Percentiles rank a stretch among this genome's conserved stretches.
phyloP scores from a whole-genome alignment of 2,113 vertebrate genomes.

The Neolamprologus longior region DNA sequence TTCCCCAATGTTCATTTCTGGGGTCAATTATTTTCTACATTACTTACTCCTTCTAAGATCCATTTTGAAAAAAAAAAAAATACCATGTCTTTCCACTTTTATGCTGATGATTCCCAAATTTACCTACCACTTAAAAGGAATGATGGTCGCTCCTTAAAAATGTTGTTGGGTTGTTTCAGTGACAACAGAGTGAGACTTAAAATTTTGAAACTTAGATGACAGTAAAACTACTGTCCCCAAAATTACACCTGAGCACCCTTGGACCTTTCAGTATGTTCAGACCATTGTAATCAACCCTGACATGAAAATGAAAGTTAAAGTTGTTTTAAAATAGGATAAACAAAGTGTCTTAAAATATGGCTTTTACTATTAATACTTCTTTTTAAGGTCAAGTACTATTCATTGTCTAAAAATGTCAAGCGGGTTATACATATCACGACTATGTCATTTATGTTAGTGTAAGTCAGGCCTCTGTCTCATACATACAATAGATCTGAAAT shows the following conservation, averaged over 20 bases:
- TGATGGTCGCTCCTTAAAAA: background rate
- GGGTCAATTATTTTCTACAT: background rate
- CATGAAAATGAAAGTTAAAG: background rate
- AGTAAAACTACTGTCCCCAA: background rate
- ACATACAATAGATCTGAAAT: background rate
- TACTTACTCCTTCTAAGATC: background rate
- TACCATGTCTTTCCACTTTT: background rate
- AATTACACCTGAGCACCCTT: background rate
- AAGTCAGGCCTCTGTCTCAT: background rate
- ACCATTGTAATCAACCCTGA: background rate
- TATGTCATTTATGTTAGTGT: background rate
- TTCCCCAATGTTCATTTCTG: background rate
- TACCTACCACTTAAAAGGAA: background rate
- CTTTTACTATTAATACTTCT: background rate
- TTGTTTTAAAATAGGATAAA: background rate
- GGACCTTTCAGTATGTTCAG: background rate
- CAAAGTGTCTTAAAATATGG: background rate
- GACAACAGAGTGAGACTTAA: background rate
- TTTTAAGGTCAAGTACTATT: background rate
- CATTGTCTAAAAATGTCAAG: background rate
- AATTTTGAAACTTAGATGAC: background rate
- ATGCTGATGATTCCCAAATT: background rate
- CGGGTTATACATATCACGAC: background rate
- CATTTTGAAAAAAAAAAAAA: background rate
- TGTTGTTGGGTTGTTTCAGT: background rate